Evolutionary conservation across 1,140 invertebrate genomes (phyloP), one percentile per base, ranked within the genome.

Genomic region (Ctenoplectra terminalis): DNA sequence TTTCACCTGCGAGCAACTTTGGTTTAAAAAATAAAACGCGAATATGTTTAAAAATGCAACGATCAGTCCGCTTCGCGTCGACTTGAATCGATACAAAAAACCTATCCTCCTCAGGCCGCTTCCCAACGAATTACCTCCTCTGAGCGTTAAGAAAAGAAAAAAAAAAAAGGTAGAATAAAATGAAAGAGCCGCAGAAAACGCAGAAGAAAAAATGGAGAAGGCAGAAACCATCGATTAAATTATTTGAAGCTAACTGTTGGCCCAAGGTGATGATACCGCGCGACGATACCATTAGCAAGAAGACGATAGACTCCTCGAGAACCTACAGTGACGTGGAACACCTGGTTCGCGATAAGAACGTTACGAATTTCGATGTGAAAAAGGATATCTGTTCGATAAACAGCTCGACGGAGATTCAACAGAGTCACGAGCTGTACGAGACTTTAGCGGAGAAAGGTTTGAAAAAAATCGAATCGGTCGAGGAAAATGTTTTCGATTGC

Each of bases 201-300:
- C n/a, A 46, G 1, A 78, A 23, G 2, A 40, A 23, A n/a, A 82
- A 48, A 13, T 52, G 61, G n/a, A 70, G 46, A 23, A 75, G 71
- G 20, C 31, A 56, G 1, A 67, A 50, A 48, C 3, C 60, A 0
- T 15, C 50, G 1, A 2, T 31, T 6, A 50, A 40, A 37, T 23
- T 54, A 13, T 50, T 67, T 15, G 43, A 6, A 3, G 9, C 23
- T 31, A 17, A 29, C 7, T 23, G 2, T 26, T 72, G 81, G 74
- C 56, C 81, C 11, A 83, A 40, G n/a, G 60, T 83, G 17, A 75
- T 58, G 67, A 83, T 81, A 61, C 63, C 37, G 13, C 61, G 61
- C 6, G 23, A 31, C 26, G 46, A 61, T 40, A 52, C 15, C 20
- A 26, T 80, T 61, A 26, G 29, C 48, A 63, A 54, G 29, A 73